Evolutionary conservation across 1,140 invertebrate genomes (phyloP).

Genomic region (Hycleus cichorii): DNA sequence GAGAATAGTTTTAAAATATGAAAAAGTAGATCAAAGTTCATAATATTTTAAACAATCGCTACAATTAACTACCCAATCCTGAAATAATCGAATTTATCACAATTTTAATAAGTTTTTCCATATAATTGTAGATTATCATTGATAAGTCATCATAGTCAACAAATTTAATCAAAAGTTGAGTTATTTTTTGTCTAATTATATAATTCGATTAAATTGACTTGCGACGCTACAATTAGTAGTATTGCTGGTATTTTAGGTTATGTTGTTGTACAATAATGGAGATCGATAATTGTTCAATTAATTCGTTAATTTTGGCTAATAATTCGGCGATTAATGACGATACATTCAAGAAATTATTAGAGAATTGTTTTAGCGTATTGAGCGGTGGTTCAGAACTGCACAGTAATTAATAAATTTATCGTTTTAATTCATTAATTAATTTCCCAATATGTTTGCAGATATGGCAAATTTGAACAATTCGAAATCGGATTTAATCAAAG

Average conservation of each 20-base stretch:
- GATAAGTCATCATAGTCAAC: too few relatives aligned
- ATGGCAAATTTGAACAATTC: slow-evolving; percentile 32
- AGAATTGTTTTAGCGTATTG: slow-evolving; percentile 33
- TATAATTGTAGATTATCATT: too few relatives aligned
- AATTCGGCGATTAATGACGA: slow-evolving; percentile 38
- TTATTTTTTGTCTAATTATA: too few relatives aligned
- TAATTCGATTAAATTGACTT: too few relatives aligned
- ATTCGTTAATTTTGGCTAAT: slow-evolving; percentile 29
- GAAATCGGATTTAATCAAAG: slow-evolving; percentile 41
- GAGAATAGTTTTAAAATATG: too few relatives aligned
- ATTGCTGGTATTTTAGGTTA: not conserved
- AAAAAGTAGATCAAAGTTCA: too few relatives aligned
- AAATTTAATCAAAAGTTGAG: too few relatives aligned
- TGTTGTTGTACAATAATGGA: slow-evolving; percentile 11
- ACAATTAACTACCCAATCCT: too few relatives aligned
- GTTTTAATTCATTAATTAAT: not conserved
- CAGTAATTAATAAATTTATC: slow-evolving; percentile 24
- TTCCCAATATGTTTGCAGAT: slow-evolving; percentile 9
- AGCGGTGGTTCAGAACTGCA: slow-evolving; percentile 31
- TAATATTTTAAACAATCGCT: too few relatives aligned
- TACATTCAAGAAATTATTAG: slow-evolving; percentile 37
- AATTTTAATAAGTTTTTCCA: too few relatives aligned
- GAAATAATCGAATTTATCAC: too few relatives aligned
- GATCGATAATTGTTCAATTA: slow-evolving; percentile 19
- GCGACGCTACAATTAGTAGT: too few relatives aligned